A percentile compares a stretch with the other conserved stretches of the same genome.
Evolutionary conservation across 1,140 invertebrate genomes (phyloP).

Genomic region (Megalonaias nervosa): DNA sequence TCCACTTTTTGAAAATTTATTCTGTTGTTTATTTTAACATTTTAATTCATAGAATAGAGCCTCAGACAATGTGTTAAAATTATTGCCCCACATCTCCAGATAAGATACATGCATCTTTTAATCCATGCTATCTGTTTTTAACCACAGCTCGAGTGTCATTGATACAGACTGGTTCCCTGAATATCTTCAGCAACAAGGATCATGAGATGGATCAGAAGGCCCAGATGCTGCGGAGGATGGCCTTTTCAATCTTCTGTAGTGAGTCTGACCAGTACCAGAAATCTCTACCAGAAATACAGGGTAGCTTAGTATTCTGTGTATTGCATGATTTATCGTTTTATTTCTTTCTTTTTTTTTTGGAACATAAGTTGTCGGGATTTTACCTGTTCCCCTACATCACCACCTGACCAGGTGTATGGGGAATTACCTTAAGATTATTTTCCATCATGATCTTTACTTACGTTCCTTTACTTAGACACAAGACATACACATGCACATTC

Average conservation of each 20-base stretch:
- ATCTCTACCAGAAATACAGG: slow-evolving; percentile 95
- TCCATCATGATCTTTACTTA: not conserved
- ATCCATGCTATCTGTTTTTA: not conserved
- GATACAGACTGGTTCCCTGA: slow-evolving; percentile 83
- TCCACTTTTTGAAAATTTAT: too few species aligned
- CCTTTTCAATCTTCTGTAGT: slow-evolving; percentile 93
- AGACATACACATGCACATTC: too few species aligned
- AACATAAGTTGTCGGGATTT: too few species aligned
- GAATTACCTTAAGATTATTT: not conserved
- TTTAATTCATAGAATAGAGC: too few species aligned
- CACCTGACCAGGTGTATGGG: not conserved
- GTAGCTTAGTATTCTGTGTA: slow-evolving; percentile 72
- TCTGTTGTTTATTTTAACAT: too few species aligned
- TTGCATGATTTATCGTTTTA: not conserved
- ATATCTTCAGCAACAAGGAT: slow-evolving; percentile 84
- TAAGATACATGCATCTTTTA: not conserved
- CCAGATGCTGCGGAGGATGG: slow-evolving; percentile 88
- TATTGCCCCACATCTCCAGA: too few species aligned
- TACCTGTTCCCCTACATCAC: not conserved
- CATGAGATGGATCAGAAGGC: slow-evolving; percentile 92
- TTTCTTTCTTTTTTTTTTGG: too few species aligned
- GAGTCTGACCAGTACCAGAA: slow-evolving; percentile 94
- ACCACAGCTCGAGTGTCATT: slow-evolving; percentile 82
- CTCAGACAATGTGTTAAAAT: too few species aligned
- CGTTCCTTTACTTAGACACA: not conserved